These are phyloP conservation scores for Perithous albicinctus DNA, from an alignment of 2,888 invertebrate genomes.

Conservation along the genomic window DNA sequence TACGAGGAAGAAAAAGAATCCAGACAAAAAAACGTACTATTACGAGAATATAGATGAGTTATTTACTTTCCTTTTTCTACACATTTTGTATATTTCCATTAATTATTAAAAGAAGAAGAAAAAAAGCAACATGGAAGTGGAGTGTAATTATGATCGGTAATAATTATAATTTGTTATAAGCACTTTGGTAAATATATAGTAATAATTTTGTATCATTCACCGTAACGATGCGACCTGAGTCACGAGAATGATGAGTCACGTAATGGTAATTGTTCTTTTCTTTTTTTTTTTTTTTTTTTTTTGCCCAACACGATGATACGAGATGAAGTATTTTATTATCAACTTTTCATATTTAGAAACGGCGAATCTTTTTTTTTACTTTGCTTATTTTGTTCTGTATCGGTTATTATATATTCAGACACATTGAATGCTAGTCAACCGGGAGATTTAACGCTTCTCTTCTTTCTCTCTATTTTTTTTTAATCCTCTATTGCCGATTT, in stretches of 20 bases:
- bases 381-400: slow-evolving; percentile 13
- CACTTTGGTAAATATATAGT: slow-evolving; percentile 66
- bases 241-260: slow-evolving; percentile 35
- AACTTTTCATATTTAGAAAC: not conserved
- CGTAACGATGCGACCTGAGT: slow-evolving; percentile 75
- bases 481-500: slow-evolving; percentile 25
- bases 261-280: too few species aligned
- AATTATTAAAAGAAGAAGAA: slow-evolving; percentile 64
- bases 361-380: not conserved
- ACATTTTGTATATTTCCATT: slow-evolving; percentile 78
- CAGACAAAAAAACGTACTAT: slow-evolving; percentile 57
- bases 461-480: slow-evolving; percentile 13
- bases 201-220: slow-evolving; percentile 67
- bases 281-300: too few species aligned
- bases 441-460: slow-evolving; percentile 43
- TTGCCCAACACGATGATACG: slow-evolving; percentile 7
- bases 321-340: slow-evolving; percentile 2
- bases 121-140: slow-evolving; percentile 65
- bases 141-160: slow-evolving; percentile 73
- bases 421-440: slow-evolving; percentile 67
- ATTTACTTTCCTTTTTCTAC: slow-evolving; percentile 79
- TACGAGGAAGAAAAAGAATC: slow-evolving; percentile 50
- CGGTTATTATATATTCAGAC: slow-evolving; percentile 49
- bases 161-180: slow-evolving; percentile 75
- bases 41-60: slow-evolving; percentile 60